Percentiles rank a stretch among this genome's conserved stretches.
Evolutionary conservation across 1,140 invertebrate species (phyloP).

Genomic region (Pseudomyrmex gracilis): DNA sequence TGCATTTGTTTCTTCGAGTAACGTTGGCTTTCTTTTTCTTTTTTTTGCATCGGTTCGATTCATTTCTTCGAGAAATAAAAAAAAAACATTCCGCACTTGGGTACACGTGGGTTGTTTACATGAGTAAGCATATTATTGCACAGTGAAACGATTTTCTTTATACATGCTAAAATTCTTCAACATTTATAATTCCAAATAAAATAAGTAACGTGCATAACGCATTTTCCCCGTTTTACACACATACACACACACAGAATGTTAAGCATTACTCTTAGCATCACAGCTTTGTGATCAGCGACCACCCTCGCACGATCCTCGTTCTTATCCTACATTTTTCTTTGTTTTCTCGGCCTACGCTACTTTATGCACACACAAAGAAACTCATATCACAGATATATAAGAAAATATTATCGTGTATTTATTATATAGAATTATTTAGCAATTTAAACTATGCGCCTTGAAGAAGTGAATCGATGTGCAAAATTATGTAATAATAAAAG

Average conservation of each 20-base stretch:
- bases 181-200: constrained; percentile 30
- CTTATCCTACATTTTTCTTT: constrained; percentile 22
- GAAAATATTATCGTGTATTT: constrained; percentile 33
- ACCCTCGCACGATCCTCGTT: constrained; percentile 22
- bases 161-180: constrained; percentile 5
- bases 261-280: constrained; percentile 22
- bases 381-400: constrained; percentile 69
- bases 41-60: constrained; percentile 68
- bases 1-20: constrained; percentile 39
- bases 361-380: constrained; percentile 37
- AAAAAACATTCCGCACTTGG: constrained; percentile 9
- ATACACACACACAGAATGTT: neutral
- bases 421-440: constrained; percentile 49
- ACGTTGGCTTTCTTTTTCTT: constrained; percentile 7
- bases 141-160: constrained; percentile 13
- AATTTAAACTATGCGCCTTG: constrained; percentile 63
- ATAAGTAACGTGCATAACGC: constrained; percentile 10
- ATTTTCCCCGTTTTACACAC: neutral
- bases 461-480: constrained; percentile 79
- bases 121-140: constrained; percentile 49
- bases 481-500: constrained; percentile 69
- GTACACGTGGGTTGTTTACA: constrained; percentile 8
- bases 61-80: constrained; percentile 67
- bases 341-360: neutral
- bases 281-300: constrained; percentile 34